phyloP scores from a whole-genome alignment of 2,113 vertebrate species.

The Gasterosteus nipponicus region DNA sequence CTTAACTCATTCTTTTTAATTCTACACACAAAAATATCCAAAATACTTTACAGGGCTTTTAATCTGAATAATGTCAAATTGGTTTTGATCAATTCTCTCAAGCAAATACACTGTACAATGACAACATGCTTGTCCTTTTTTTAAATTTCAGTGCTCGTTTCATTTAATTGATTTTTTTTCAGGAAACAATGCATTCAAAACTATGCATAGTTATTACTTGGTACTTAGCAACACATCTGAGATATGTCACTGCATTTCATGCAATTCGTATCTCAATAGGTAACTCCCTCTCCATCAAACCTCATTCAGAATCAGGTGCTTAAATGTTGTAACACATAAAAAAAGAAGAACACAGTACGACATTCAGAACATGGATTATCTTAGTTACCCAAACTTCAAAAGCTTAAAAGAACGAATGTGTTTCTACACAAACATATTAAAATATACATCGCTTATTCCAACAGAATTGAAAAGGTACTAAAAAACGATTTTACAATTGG shows the following conservation, averaged over 20 bases:
- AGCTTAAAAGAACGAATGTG: conserved; percentile 75
- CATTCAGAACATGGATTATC: conserved; percentile 77
- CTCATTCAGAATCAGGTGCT: conserved; percentile 68
- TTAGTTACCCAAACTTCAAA: conserved; percentile 73
- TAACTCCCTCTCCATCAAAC: conserved; percentile 55
- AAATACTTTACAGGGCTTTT: conserved; percentile 83
- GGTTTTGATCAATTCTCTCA: conserved; percentile 69
- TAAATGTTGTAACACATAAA: conserved; percentile 71
- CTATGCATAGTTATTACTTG: conserved; percentile 80
- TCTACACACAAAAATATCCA: conserved; percentile 84
- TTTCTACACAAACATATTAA: conserved; percentile 73
- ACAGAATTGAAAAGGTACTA: conserved; percentile 60
- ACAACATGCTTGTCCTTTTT: conserved; percentile 74
- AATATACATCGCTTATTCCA: conserved; percentile 69
- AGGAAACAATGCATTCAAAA: conserved; percentile 79
- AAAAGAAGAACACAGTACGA: conserved; percentile 75
- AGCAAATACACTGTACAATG: conserved; percentile 79
- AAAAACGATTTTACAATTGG: conserved; percentile 72
- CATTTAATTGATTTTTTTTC: conserved; percentile 48
- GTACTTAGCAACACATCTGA: conserved; percentile 72
- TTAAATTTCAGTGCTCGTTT: conserved; percentile 75
- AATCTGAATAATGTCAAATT: conserved; percentile 81
- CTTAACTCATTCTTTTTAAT: conserved; percentile 73
- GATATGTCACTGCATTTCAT: conserved; percentile 76
- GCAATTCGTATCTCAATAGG: conserved; percentile 66